A percentile compares a stretch with the other conserved stretches of the same genome.
These are phyloP conservation scores for Falco cherrug DNA, from an alignment of 2,797 vertebrate genomes.

Conservation along the genomic window DNA sequence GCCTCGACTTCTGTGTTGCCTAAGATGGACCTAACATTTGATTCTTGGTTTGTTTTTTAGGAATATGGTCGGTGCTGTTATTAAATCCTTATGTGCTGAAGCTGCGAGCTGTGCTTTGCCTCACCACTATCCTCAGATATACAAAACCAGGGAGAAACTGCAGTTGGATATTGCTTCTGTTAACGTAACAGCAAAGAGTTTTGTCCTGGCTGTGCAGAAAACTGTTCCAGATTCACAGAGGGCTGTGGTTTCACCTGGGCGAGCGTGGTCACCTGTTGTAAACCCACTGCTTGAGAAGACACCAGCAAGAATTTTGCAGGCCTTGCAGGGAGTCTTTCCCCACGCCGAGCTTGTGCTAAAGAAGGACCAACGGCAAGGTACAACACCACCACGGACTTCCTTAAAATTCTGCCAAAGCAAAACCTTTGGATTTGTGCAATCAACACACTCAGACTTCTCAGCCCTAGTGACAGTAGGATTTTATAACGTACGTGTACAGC, in stretches of 20 bases:
- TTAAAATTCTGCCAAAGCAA: neutral
- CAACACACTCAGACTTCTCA: neutral
- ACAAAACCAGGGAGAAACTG: conserved; percentile 87
- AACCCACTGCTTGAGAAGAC: conserved; percentile 83
- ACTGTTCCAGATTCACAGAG: conserved; percentile 89
- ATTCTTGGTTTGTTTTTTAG: too few relatives aligned
- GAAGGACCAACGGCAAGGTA: conserved; percentile 77
- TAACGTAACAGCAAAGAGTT: conserved; percentile 85
- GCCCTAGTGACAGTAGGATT: neutral
- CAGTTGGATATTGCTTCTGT: conserved; percentile 87
- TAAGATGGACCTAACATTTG: too few relatives aligned
- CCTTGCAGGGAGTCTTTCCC: conserved; percentile 86
- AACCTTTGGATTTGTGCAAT: neutral
- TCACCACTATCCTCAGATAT: conserved; percentile 92
- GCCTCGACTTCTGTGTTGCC: too few relatives aligned
- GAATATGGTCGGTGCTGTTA: conserved; percentile 83
- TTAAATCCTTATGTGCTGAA: conserved; percentile 91
- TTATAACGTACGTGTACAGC: neutral
- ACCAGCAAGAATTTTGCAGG: conserved; percentile 79
- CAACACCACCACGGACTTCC: neutral
- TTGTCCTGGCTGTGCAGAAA: conserved; percentile 88
- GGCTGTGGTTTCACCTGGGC: conserved; percentile 85
- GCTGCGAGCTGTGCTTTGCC: conserved; percentile 90
- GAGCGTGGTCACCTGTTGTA: conserved; percentile 80
- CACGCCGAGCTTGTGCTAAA: conserved; percentile 82